Conservation (phyloP, 2,888 invertebrate species). For the Onchidella celtica region DNA sequence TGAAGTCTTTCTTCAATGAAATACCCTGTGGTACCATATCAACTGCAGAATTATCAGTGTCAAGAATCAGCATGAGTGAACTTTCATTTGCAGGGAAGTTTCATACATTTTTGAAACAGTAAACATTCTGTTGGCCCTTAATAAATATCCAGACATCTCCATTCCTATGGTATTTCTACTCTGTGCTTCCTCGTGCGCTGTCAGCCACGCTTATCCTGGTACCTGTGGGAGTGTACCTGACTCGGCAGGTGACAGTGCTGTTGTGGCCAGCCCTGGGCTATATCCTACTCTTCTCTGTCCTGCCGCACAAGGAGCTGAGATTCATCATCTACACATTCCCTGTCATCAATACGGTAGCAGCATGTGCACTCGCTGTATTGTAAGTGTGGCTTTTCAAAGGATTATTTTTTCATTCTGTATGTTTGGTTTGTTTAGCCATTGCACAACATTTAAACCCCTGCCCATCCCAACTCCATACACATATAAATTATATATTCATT, state of each 20-base stretch:
- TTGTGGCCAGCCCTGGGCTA: conserved; percentile 83
- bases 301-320: conserved; percentile 98
- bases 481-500: too few relatives aligned
- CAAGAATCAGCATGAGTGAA: too few relatives aligned
- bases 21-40: too few relatives aligned
- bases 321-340: conserved; percentile 99
- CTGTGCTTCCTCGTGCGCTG: conserved; percentile 95
- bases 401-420: too few relatives aligned
- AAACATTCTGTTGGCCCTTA: too few relatives aligned
- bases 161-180: conserved; percentile 98
- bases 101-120: too few relatives aligned
- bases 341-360: conserved; percentile 93
- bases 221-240: conserved; percentile 82
- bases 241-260: conserved; percentile 85
- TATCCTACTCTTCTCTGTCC: conserved; percentile 93
- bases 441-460: too few relatives aligned
- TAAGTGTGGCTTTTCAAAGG: conserved; percentile 83
- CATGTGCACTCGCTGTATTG: conserved; percentile 93
- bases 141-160: conserved; percentile 85
- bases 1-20: too few relatives aligned
- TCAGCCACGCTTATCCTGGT: conserved; percentile 88
- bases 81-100: too few relatives aligned
- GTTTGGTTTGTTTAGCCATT: too few relatives aligned
- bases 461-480: too few relatives aligned
- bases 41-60: too few relatives aligned